Base-by-base conservation (phyloP, 2,797 vertebrate species). In the Cheirogaleus major region DNA sequence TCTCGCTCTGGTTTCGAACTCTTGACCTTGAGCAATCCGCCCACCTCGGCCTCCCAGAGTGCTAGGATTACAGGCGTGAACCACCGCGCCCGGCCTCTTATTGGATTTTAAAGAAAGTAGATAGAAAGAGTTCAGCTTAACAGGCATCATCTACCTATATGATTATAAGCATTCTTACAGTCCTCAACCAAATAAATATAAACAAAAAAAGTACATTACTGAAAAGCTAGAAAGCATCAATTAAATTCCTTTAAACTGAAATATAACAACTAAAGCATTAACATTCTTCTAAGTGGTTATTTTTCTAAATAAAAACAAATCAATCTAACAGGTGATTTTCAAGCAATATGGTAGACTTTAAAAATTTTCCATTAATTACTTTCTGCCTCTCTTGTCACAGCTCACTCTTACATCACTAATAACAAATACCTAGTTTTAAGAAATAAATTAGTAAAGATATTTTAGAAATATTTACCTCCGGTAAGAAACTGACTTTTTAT, bases 401-500 rank as follows among this genome's bases (percentile, higher is more conserved):
- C 59, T 94, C 0, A 96, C 59, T 30, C 72, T 92, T 97, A 6
- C 0, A 78, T 85, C 85, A n/a, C 23, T 17, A 88, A 87, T 88
- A 91, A 95, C 23, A 89, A 97, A 86, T 45, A 82, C 87, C 35
- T 48, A 48, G 48, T 48, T 48, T 48, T 48, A 35, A 61, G 96
- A 92, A 96, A 93, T 63, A 91, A 82, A 59, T 89, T 17, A 90
- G 50, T 85, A 93, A 91, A 93, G 52, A 72, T 76, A 14, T 38
- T 12, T 92, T 52, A 94, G 35, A 43, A 95, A 95, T 90, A 98
- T 84, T 75, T 69, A 83, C 15, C 73, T 95, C 38, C 30, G 43
- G n/a, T 73, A 96, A 43, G 32, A 97, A 96, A 95, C 1, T 38
- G 83, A 96, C 18, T 95, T 97, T 81, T 96, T 89, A 93, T n/a